These are phyloP conservation scores for Distichodus sexfasciatus DNA, from an alignment of 2,797 vertebrate species.

Conservation along the genomic window DNA sequence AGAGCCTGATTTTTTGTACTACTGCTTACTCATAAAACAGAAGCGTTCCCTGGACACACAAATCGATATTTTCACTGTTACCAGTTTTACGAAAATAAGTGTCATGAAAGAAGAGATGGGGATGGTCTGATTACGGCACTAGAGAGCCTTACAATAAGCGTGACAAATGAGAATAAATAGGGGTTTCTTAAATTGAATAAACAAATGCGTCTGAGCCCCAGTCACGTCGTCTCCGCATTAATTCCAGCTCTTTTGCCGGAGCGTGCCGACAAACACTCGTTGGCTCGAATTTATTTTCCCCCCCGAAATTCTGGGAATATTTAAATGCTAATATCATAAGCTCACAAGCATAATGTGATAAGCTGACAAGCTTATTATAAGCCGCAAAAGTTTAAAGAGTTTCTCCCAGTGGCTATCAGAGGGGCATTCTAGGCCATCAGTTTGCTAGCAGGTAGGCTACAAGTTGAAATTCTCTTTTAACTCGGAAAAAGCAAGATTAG, in stretches of 20 bases:
- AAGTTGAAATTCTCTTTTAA: slow-evolving; percentile 74
- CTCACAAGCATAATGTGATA: slow-evolving; percentile 85
- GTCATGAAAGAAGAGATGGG: slow-evolving; percentile 11
- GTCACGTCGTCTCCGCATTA: slow-evolving; percentile 13
- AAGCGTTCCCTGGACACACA: too few relatives aligned
- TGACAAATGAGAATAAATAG: slow-evolving; percentile 38
- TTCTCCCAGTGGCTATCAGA: slow-evolving; percentile 80
- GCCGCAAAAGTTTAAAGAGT: slow-evolving; percentile 82
- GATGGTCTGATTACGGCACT: slow-evolving; percentile 3
- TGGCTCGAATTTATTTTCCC: slow-evolving; percentile 77
- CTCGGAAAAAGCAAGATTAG: slow-evolving; percentile 76
- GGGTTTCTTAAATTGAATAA: slow-evolving; percentile 38
- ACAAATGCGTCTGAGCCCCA: slow-evolving; percentile 28
- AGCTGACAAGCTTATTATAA: slow-evolving; percentile 86
- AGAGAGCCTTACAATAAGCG: slow-evolving; percentile 2
- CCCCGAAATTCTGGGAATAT: slow-evolving; percentile 69
- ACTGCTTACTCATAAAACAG: not conserved
- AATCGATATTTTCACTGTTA: too few relatives aligned
- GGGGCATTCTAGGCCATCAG: slow-evolving; percentile 75
- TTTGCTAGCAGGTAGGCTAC: slow-evolving; percentile 69
- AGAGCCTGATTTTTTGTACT: too few relatives aligned
- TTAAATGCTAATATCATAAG: slow-evolving; percentile 86
- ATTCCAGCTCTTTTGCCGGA: slow-evolving; percentile 57
- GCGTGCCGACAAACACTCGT: slow-evolving; percentile 68
- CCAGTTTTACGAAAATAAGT: too few relatives aligned